Base-by-base conservation (phyloP, 2,113 vertebrate species). In the Genyomyrus donnyi region DNA sequence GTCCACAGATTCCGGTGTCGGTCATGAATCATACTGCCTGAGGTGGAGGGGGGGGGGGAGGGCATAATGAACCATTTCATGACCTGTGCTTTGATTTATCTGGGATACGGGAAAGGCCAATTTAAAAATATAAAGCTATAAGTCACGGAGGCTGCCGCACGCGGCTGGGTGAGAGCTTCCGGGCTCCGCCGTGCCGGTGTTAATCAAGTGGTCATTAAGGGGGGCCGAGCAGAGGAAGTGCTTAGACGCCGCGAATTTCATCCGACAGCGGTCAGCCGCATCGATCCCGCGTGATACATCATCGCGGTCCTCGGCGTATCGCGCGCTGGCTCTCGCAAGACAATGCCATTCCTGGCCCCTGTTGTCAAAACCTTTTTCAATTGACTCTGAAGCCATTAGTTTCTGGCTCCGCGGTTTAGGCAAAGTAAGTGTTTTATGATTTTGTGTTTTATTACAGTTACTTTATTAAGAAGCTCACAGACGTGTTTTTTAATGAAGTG, bases 81-180 rank as follows among this genome's bases (percentile, higher is more conserved):
- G 95, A 93, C 95, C 94, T 94, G 90, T 94, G 92, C 95, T 94
- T 95, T 97, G 96, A 97, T 97, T 97, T 97, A 96, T 97, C 95
- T 95, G 94, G 93, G 17, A 17, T 93, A 91, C 92, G 93, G 88
- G 93, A 95, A 92, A 96, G 95, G 93, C 93, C 94, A 94, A 94
- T 94, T 94, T 94, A 93, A 95, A 95, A 95, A 95, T 93, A 93
- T 91, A 94, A 95, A 94, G 90, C 90, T 49, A 11, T 96, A 96
- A 95, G 94, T 95, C 94, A 94, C 88, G 31, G 87, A 88, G 91
- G 80, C n/a, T 85, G 91, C 91, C 89, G 91, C 15, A 0, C 89
- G 70, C 85, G 85, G 92, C 90, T 90, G 1, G 0, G 56, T 0
- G 46, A 87, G 85, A 80, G n/a, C 35, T 80, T 52, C 90, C 10